Base-by-base conservation (phyloP, 2,888 invertebrate genomes). In the Pristionchus mayeri region DNA sequence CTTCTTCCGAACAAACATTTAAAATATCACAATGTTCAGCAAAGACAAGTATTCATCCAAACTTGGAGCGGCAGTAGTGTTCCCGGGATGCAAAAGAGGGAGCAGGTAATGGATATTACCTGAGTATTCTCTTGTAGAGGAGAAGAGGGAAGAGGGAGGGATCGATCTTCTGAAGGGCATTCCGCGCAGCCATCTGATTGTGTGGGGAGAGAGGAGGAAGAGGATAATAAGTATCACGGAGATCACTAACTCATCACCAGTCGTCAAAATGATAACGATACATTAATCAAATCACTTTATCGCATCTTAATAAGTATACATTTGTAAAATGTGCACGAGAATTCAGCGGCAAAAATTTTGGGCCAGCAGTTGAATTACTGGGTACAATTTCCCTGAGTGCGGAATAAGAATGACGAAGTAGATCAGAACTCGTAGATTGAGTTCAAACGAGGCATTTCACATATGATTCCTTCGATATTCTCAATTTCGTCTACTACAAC, bases 71-170 rank as follows among this genome's bases (percentile, higher is more conserved):
- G n/a, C n/a, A n/a, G n/a, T n/a, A n/a, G n/a, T n/a, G n/a, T n/a
- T n/a, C n/a, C n/a, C n/a, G n/a, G n/a, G n/a, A n/a, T n/a, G n/a
- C n/a, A n/a, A n/a, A n/a, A n/a, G n/a, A n/a, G n/a, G n/a, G n/a
- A n/a, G n/a, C n/a, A n/a, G n/a, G n/a, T n/a, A 2, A 21, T 18
- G 9, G 37, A 54, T 34, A 63, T 7, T 48, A 87, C 87, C 88
- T 63, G 37, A 89, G 63, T 44, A 89, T 89, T 34, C 89, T 57
- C 78, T 89, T 89, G 86, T 88, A 89, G 57, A 89, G 85, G 37
- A 89, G 71, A 16, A 89, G 85, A 30, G 89, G 89, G 75, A 89
- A 89, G 24, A 86, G 80, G 50, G 78, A 71, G 30, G 87, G 85
- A 50, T 87, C 83, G 16, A 86, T 52, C 24, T 44, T 30, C 60